Base-by-base conservation (phyloP, 92 coral and sea anemone genomes). In the Nematostella vectensis region DNA sequence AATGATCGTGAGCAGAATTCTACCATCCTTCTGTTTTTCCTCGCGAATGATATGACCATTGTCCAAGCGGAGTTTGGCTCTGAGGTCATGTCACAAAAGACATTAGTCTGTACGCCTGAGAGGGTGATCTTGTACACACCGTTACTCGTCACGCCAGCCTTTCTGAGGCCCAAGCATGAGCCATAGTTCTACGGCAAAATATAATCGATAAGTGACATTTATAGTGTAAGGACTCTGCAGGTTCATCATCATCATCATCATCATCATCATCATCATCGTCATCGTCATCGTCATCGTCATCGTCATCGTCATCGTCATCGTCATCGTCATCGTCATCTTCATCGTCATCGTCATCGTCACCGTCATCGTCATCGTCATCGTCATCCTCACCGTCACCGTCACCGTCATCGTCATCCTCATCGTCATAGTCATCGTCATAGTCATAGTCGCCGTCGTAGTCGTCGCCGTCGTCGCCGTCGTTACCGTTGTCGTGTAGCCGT, bases 51-150 rank as follows among this genome's bases (percentile, higher is more conserved):
- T 19, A 6, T 11, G 18, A 45, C 21, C 4, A 45, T 4, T 9
- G 51, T 45, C 51, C 51, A 45, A 45, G 51, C 51, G 12, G 11
- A 45, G 12, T 22, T 22, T 4, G 18, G 11, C 21, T 45, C 51
- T 45, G 51, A 45, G 4, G 11, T 8, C 4, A 45, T 9, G 51
- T 45, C 51, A 19, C 51, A 45, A 11, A 11, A 45, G 18, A 45
- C 51, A 4, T 45, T 45, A 17, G 18, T 9, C 9, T 10, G 9
- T 45, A 22, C 18, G 12, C 51, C 51, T 4, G 4, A 4, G 9
- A 4, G 17, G 4, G 51, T 45, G 18, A 45, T 45, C 4, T 11
- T 45, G 18, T 45, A 45, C 4, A 45, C 23, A 17, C 51, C 51
- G 23, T 45, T 45, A 4, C 4, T 4, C 4, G 51, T 19, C 4